These are phyloP conservation scores for Sarcophaga bullata DNA, from an alignment of 1,140 invertebrate genomes.

Conservation along the genomic window DNA sequence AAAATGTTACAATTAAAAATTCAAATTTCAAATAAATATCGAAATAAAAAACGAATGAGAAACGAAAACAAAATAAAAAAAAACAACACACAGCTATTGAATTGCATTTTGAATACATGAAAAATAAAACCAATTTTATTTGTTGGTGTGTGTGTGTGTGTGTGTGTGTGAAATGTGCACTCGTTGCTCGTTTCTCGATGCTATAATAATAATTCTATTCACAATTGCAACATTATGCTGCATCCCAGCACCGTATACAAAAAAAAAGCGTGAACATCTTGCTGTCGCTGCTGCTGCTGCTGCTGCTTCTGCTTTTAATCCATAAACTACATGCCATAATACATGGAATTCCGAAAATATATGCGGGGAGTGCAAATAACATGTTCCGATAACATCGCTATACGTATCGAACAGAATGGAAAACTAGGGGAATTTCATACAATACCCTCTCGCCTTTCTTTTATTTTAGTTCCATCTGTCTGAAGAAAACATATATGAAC, in stretches of 20 bases:
- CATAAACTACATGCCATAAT: not conserved
- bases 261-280: not conserved
- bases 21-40: slow-evolving; percentile 31
- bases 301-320: not conserved
- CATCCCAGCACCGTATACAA: not conserved
- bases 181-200: not conserved
- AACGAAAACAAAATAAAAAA: not conserved
- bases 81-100: too few relatives aligned
- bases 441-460: too few relatives aligned
- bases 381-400: not conserved
- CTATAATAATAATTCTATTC: not conserved
- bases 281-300: too few relatives aligned
- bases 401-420: too few relatives aligned
- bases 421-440: too few relatives aligned
- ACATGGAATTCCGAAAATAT: not conserved
- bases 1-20: slow-evolving; percentile 28
- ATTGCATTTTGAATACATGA: too few relatives aligned
- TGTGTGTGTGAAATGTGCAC: not conserved
- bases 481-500: not conserved
- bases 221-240: slow-evolving; percentile 10
- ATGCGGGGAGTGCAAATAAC: slow-evolving; percentile 10
- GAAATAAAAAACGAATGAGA: slow-evolving; percentile 3
- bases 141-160: too few relatives aligned
- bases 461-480: too few relatives aligned
- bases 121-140: too few relatives aligned